These are phyloP conservation scores for Agonum fuliginosum DNA, from an alignment of 2,888 invertebrate genomes.

Conservation along the genomic window DNA sequence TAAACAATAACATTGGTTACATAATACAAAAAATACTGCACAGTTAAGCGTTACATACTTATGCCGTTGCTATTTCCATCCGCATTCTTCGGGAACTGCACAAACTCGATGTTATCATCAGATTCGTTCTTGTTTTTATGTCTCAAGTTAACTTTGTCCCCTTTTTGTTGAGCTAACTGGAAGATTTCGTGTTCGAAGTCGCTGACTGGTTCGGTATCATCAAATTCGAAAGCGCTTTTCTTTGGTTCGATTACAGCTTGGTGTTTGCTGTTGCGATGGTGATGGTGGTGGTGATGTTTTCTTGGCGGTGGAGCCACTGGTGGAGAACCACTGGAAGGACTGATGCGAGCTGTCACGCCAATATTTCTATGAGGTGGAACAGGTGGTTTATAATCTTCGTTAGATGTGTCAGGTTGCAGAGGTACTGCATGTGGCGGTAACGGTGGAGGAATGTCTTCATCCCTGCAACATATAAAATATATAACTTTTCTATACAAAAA, in stretches of 20 bases:
- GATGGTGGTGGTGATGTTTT: conserved; percentile 73
- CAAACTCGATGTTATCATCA: conserved; percentile 77
- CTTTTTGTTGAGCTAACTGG: conserved; percentile 63
- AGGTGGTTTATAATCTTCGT: conserved; percentile 88
- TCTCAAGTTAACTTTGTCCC: conserved; percentile 74
- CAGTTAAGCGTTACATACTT: conserved; percentile 48
- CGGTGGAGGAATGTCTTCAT: conserved; percentile 72
- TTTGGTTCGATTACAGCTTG: conserved; percentile 63
- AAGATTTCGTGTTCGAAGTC: conserved; percentile 74
- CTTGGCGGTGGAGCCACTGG: conserved; percentile 65
- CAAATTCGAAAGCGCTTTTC: conserved; percentile 74
- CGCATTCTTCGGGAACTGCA: conserved; percentile 73
- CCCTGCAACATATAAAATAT: conserved; percentile 66
- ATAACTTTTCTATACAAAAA: not conserved
- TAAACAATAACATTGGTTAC: conserved; percentile 36
- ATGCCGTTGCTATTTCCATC: conserved; percentile 65
- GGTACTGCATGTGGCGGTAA: conserved; percentile 75
- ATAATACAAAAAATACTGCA: conserved; percentile 20
- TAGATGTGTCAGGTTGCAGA: conserved; percentile 68
- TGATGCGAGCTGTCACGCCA: conserved; percentile 71
- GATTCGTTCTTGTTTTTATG: conserved; percentile 72
- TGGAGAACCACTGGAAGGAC: conserved; percentile 51
- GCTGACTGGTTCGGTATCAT: conserved; percentile 73
- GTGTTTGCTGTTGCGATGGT: conserved; percentile 71
- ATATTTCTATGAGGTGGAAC: conserved; percentile 90